Evolutionary conservation across 2,888 invertebrate species (phyloP).

Genomic region (Bedellia somnulentella): DNA sequence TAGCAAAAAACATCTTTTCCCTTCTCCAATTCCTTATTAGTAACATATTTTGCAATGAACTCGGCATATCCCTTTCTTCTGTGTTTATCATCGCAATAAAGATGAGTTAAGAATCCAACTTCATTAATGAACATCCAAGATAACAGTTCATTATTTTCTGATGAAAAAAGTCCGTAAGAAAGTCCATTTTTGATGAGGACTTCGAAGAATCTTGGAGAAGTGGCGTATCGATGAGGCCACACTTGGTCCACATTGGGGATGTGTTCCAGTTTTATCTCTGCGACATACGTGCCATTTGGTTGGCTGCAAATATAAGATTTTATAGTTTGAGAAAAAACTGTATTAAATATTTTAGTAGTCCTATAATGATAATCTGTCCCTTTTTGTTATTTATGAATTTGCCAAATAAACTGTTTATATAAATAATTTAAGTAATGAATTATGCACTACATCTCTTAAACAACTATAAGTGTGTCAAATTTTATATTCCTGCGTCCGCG

Average conservation of each 20-base stretch:
- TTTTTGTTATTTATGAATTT: no score
- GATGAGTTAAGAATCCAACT: constrained; percentile 7
- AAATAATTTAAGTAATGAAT: no score
- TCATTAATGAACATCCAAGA: constrained; percentile 9
- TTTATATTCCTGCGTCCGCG: no score
- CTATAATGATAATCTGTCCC: no score
- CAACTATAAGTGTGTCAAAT: no score
- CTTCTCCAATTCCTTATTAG: constrained; percentile 14
- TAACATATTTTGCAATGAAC: constrained; percentile 7
- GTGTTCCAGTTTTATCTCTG: constrained; percentile 12
- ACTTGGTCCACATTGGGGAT: constrained; percentile 13
- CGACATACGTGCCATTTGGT: constrained; percentile 15
- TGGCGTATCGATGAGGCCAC: constrained; percentile 14
- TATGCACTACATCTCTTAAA: no score
- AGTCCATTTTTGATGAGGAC: constrained; percentile 12
- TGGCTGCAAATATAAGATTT: constrained; percentile 11
- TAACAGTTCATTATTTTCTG: constrained; percentile 11
- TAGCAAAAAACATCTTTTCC: constrained; percentile 14
- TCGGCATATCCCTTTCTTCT: constrained; percentile 10
- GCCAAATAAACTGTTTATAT: no score
- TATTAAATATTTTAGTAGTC: no score
- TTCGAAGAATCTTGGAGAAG: constrained; percentile 12
- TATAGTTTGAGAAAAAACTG: background rate
- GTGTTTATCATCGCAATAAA: constrained; percentile 8
- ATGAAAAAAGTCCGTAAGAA: constrained; percentile 15